These are phyloP conservation scores for Dermolepida albohirtum DNA, from an alignment of 2,888 invertebrate species.

Conservation along the genomic window DNA sequence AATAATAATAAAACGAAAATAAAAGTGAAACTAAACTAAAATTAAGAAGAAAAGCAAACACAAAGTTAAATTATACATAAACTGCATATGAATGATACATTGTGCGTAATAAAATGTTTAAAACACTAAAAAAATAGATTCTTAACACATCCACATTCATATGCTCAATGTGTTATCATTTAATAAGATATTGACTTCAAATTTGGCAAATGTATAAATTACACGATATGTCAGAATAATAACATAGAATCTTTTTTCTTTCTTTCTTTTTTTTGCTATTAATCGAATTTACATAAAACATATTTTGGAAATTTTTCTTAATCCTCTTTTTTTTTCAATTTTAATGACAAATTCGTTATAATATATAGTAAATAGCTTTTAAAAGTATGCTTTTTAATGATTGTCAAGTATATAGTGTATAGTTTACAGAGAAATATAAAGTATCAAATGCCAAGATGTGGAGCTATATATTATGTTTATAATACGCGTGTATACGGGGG, in stretches of 20 bases:
- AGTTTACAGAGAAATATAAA: constrained; percentile 44
- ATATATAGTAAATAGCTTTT: constrained; percentile 52
- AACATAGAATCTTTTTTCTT: constrained; percentile 32
- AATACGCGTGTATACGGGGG: no score
- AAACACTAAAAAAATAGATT: constrained; percentile 62
- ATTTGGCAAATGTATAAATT: constrained; percentile 69
- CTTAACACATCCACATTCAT: constrained; percentile 67
- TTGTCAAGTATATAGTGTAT: constrained; percentile 64
- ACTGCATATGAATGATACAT: constrained; percentile 55
- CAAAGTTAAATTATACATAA: constrained; percentile 39
- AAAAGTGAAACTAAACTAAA: constrained; percentile 45
- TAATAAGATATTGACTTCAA: constrained; percentile 73
- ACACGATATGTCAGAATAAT: constrained; percentile 53
- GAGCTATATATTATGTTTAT: constrained; percentile 22
- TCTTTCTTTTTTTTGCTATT: constrained; percentile 1
- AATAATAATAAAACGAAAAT: constrained; percentile 44
- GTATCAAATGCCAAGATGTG: constrained; percentile 36
- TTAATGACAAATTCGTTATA: constrained; percentile 23
- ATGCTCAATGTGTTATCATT: constrained; percentile 49
- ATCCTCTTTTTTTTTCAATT: no score
- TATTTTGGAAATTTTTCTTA: constrained; percentile 20
- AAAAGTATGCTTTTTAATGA: constrained; percentile 59
- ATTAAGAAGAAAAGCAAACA: constrained; percentile 37
- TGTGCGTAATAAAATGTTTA: constrained; percentile 59
- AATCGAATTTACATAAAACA: constrained; percentile 38